These are phyloP conservation scores for Dasypus novemcinctus DNA, from an alignment of 2,113 vertebrate genomes.

Conservation along the genomic window DNA sequence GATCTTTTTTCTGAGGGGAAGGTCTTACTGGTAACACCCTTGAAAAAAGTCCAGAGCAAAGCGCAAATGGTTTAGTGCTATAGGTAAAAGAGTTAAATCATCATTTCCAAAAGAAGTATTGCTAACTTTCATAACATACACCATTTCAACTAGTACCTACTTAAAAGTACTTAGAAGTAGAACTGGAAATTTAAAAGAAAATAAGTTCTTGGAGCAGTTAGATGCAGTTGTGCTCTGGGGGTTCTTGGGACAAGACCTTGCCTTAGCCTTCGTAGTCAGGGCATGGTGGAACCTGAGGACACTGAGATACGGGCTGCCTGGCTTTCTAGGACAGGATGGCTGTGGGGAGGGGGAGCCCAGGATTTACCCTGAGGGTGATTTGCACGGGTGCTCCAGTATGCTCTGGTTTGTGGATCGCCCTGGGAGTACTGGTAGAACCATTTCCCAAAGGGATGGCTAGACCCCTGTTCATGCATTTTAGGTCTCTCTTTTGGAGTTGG, in stretches of 20 bases:
- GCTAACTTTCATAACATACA: background rate
- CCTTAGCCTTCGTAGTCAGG: background rate
- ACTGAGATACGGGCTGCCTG: background rate
- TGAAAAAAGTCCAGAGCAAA: background rate
- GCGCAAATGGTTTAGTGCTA: constrained; percentile 1
- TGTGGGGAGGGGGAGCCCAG: background rate
- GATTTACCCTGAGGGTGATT: background rate
- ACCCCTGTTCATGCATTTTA: background rate
- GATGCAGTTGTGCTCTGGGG: background rate
- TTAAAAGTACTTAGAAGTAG: background rate
- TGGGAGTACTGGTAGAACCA: background rate
- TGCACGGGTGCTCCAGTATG: background rate
- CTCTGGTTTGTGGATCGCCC: background rate
- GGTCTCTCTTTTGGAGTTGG: background rate
- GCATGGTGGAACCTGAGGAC: background rate
- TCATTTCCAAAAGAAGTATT: background rate
- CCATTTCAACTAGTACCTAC: background rate
- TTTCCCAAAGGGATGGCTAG: background rate
- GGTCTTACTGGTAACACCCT: background rate
- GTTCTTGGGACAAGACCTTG: background rate
- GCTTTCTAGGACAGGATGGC: background rate
- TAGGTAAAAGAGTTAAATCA: background rate
- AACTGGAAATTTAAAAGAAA: background rate
- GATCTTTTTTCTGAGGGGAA: background rate
- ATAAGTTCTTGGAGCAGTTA: background rate